Evolutionary conservation across 2,797 vertebrate genomes (phyloP).

Genomic region (Hoplostethus atlanticus): DNA sequence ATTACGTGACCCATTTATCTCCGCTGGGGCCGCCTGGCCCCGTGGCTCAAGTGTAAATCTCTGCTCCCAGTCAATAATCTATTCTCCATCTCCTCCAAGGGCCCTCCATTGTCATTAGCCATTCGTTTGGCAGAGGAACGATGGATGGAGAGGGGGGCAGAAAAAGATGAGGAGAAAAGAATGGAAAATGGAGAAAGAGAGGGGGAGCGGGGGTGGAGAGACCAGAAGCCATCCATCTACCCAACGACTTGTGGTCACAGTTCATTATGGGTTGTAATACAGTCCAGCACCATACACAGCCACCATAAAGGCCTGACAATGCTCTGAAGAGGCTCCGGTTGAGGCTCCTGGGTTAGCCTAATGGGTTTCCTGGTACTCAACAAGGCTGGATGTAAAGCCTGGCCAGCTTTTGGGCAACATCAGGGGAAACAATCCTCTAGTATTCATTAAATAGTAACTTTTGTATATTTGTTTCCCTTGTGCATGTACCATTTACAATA

Average conservation of each 20-base stretch:
- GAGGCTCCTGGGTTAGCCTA: constrained; percentile 21
- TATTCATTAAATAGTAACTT: neutral
- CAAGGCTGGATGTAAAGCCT: constrained; percentile 28
- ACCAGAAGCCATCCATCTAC: constrained; percentile 80
- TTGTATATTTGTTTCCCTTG: neutral
- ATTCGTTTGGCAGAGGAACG: constrained; percentile 70
- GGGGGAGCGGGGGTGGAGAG: constrained; percentile 66
- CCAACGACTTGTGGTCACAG: constrained; percentile 77
- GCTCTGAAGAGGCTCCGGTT: constrained; percentile 52
- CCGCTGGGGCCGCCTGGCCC: constrained; percentile 71
- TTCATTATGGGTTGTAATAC: constrained; percentile 81
- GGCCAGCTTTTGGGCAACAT: neutral
- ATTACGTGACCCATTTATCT: constrained; percentile 87
- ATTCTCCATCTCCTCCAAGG: constrained; percentile 79
- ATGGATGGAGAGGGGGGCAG: constrained; percentile 56
- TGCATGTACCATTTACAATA: neutral
- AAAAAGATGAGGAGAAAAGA: constrained; percentile 29
- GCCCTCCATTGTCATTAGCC: constrained; percentile 81
- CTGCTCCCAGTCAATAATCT: constrained; percentile 85
- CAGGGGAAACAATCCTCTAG: neutral
- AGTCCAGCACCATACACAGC: constrained; percentile 51
- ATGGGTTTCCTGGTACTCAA: constrained; percentile 25
- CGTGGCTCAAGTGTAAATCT: constrained; percentile 85
- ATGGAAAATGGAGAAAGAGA: constrained; percentile 62
- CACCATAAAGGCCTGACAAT: constrained; percentile 39